Conservation (phyloP, 2,113 vertebrate species). For the Thamnophis sirtalis region DNA sequence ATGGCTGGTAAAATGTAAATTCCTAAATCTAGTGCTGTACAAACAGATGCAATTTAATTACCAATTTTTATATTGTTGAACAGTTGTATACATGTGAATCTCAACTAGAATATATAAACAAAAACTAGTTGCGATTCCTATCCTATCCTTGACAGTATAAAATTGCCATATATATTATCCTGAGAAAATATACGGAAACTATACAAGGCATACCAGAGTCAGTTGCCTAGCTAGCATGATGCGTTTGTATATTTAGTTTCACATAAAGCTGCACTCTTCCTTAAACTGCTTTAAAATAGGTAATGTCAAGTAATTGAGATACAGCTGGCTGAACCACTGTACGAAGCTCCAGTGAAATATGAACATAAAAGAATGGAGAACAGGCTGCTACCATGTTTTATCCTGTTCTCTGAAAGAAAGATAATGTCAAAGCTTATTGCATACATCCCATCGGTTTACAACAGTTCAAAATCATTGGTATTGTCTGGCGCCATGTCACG, state of each 20-base stretch:
- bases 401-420: slow-evolving; percentile 55
- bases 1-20: slow-evolving; percentile 67
- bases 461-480: slow-evolving; percentile 62
- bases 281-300: slow-evolving; percentile 76
- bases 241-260: slow-evolving; percentile 63
- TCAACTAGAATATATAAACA: slow-evolving; percentile 66
- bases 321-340: slow-evolving; percentile 66
- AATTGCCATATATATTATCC: slow-evolving; percentile 48
- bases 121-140: slow-evolving; percentile 66
- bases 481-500: slow-evolving; percentile 47
- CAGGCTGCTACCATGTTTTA: slow-evolving; percentile 52
- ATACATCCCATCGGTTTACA: slow-evolving; percentile 58
- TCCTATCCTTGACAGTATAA: slow-evolving; percentile 58
- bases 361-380: slow-evolving; percentile 59
- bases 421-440: slow-evolving; percentile 35
- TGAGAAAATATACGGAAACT: slow-evolving; percentile 31
- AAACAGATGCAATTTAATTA: slow-evolving; percentile 59
- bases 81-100: slow-evolving; percentile 60
- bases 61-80: slow-evolving; percentile 64
- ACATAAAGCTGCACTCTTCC: slow-evolving; percentile 63
- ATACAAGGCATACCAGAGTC: slow-evolving; percentile 62
- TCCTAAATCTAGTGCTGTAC: slow-evolving; percentile 68
- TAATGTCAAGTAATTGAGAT: slow-evolving; percentile 64
- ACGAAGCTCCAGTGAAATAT: slow-evolving; percentile 55
- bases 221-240: slow-evolving; percentile 66